Conservation (phyloP, 2,888 invertebrate genomes). For the Campoplex nolae region DNA sequence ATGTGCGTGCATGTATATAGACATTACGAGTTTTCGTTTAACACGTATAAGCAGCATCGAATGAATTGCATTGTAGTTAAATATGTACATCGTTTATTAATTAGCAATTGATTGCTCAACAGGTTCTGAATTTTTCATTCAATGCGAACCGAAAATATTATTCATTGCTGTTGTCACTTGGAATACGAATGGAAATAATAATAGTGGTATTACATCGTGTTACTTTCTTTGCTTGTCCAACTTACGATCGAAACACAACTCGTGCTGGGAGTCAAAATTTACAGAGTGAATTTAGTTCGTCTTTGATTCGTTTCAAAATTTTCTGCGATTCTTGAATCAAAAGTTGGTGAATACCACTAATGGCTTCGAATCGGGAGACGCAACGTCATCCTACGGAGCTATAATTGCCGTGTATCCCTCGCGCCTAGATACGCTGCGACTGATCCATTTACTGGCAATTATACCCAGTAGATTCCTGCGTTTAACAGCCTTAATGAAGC, state of each 20-base stretch:
- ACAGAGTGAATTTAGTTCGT: not conserved
- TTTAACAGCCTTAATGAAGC: constrained; percentile 78
- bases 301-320: not conserved
- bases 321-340: not conserved
- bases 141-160: not conserved
- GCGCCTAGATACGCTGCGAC: constrained; percentile 58
- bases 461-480: constrained; percentile 71
- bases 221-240: not conserved
- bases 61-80: constrained; percentile 22
- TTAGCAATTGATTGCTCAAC: constrained; percentile 19
- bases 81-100: constrained; percentile 29
- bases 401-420: constrained; percentile 8
- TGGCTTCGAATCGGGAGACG: too few relatives aligned
- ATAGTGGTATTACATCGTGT: not conserved
- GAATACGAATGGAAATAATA: not conserved
- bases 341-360: not conserved
- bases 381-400: too few relatives aligned
- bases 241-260: not conserved
- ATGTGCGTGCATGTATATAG: not conserved
- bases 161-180: not conserved
- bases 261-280: not conserved
- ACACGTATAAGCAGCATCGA: not conserved
- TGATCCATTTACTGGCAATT: constrained; percentile 71
- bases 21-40: constrained; percentile 21
- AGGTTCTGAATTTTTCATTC: constrained; percentile 1